These are phyloP conservation scores for Cenopis cana DNA, from an alignment of 2,888 invertebrate genomes.

Conservation along the genomic window DNA sequence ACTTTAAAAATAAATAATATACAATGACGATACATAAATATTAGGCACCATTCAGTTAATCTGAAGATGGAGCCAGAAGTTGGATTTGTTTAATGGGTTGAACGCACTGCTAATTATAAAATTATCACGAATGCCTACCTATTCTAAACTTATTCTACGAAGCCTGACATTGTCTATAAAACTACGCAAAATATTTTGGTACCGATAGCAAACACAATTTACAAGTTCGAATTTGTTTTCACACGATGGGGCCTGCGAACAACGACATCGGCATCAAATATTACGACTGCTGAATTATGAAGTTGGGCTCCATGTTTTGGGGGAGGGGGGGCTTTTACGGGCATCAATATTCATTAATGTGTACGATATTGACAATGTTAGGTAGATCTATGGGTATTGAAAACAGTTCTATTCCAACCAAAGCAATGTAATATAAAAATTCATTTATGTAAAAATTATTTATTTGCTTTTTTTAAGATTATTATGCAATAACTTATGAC, in stretches of 20 bases:
- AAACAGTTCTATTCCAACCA: no score
- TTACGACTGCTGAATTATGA: constrained; percentile 37
- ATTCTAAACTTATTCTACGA: neutral
- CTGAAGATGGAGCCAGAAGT: no score
- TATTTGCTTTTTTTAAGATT: no score
- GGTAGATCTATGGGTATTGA: no score
- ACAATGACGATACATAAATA: no score
- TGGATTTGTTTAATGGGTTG: no score
- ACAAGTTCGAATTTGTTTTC: constrained; percentile 30
- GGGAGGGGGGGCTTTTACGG: constrained; percentile 8
- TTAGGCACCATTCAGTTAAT: no score
- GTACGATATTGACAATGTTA: constrained; percentile 3
- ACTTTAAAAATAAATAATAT: no score
- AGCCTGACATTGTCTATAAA: neutral
- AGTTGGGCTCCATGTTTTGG: constrained; percentile 19
- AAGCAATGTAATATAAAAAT: no score
- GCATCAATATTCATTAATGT: constrained; percentile 25
- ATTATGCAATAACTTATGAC: no score
- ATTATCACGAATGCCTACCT: neutral
- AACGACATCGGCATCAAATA: constrained; percentile 33
- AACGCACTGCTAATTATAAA: neutral
- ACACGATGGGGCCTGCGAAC: constrained; percentile 11
- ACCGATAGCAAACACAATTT: constrained; percentile 24
- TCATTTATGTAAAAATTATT: no score
- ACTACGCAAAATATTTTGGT: constrained; percentile 18